phyloP scores from a whole-genome alignment of 2,888 invertebrate species.

The Drosophila anceps region DNA sequence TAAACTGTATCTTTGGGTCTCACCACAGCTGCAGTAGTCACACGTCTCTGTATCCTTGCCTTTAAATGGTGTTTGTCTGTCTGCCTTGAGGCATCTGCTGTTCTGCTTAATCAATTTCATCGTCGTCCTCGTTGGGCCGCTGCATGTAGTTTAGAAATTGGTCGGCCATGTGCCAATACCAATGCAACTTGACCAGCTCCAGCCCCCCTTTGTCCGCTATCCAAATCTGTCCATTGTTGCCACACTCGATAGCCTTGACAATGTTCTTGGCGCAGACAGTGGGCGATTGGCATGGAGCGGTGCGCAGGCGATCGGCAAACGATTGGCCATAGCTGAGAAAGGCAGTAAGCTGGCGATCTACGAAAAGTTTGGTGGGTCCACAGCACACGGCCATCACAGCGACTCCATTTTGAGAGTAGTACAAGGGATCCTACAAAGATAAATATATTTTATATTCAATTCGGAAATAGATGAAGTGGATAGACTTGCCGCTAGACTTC shows the following conservation, averaged over 20 bases:
- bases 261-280: constrained; percentile 78
- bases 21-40: background rate
- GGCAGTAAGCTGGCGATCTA: constrained; percentile 60
- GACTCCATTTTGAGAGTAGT: constrained; percentile 76
- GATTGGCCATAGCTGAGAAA: constrained; percentile 71
- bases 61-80: background rate
- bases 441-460: background rate
- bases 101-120: constrained; percentile 1
- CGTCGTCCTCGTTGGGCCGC: constrained; percentile 38
- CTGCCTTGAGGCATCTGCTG: background rate
- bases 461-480: fast-evolving
- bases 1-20: background rate
- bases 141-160: constrained; percentile 69
- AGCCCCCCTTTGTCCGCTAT: constrained; percentile 80
- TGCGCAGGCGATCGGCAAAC: constrained; percentile 64
- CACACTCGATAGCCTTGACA: constrained; percentile 76
- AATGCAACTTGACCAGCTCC: constrained; percentile 69
- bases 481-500: constrained; percentile 77
- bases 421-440: constrained; percentile 67
- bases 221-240: constrained; percentile 81
- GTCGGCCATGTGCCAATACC: constrained; percentile 81
- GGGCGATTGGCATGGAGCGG: constrained; percentile 70
- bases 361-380: constrained; percentile 77
- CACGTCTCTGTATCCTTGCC: background rate
- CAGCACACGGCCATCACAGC: constrained; percentile 82